A percentile compares a stretch with the other conserved stretches of the same genome.
Evolutionary conservation across 2,797 vertebrate genomes (phyloP).

Genomic region (Limosa lapponica): DNA sequence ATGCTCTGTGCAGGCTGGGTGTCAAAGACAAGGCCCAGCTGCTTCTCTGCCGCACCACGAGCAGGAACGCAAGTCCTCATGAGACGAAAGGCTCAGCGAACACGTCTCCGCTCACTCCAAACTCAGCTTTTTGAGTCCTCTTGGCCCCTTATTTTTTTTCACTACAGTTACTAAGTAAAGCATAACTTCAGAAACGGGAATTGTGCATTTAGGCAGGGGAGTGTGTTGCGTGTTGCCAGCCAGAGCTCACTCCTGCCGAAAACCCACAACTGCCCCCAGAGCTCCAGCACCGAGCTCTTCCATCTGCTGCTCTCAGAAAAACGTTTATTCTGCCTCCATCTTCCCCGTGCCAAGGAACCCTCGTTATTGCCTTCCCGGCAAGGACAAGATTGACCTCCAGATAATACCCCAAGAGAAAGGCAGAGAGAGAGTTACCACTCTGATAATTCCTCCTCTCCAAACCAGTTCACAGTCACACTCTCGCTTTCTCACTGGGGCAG

Average conservation of each 20-base stretch:
- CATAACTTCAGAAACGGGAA: not conserved
- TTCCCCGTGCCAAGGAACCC: not conserved
- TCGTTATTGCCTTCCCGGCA: not conserved
- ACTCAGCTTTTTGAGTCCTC: not conserved
- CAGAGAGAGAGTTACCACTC: not conserved
- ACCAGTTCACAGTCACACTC: not conserved
- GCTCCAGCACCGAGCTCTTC: not conserved
- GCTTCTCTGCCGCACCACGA: accelerated
- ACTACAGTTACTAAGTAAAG: not conserved
- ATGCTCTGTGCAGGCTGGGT: no score
- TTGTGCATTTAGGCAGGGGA: not conserved
- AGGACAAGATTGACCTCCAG: not conserved
- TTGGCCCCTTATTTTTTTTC: not conserved
- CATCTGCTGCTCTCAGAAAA: not conserved
- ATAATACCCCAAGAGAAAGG: not conserved
- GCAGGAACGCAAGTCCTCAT: not conserved
- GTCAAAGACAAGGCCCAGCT: not conserved
- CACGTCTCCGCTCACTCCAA: not conserved
- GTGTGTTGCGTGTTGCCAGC: no score
- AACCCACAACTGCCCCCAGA: not conserved
- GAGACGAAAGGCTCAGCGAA: not conserved
- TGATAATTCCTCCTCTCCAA: not conserved
- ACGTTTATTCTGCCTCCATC: not conserved
- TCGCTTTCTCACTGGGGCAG: not conserved
- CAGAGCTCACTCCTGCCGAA: not conserved